Evolutionary conservation across 2,797 vertebrate species (phyloP).

Genomic region (Argentina silus): DNA sequence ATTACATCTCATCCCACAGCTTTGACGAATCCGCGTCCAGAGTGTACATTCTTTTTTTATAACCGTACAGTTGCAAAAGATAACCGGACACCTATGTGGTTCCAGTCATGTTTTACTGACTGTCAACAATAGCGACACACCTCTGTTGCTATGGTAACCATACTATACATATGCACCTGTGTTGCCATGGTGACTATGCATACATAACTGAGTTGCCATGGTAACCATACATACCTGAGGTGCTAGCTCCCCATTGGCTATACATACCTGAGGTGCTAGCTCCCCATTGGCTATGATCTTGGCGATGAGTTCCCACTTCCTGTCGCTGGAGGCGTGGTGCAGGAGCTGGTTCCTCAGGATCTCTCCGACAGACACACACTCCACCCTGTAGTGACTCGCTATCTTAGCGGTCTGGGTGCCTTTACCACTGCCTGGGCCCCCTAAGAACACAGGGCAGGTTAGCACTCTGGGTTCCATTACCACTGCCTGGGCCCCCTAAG

Average conservation of each 20-base stretch:
- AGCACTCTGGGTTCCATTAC: no score
- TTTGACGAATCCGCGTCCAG: no score
- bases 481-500: constrained; percentile 70
- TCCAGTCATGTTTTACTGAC: no score
- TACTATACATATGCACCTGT: no score
- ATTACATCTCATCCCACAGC: no score
- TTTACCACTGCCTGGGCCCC: constrained; percentile 75
- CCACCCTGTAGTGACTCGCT: constrained; percentile 62
- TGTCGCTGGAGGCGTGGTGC: constrained; percentile 68
- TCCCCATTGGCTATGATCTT: constrained; percentile 76
- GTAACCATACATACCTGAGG: constrained; percentile 62
- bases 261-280: constrained; percentile 60
- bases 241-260: constrained; percentile 72
- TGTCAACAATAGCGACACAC: neutral
- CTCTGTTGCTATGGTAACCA: neutral
- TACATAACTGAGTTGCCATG: no score
- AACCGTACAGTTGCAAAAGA: no score
- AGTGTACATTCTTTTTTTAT: no score
- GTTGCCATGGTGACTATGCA: no score
- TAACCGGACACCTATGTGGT: no score
- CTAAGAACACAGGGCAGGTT: constrained; percentile 31
- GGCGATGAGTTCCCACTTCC: constrained; percentile 76
- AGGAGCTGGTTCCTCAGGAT: constrained; percentile 72
- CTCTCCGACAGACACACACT: constrained; percentile 70
- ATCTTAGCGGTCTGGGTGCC: constrained; percentile 73